A percentile compares a stretch with the other conserved stretches of the same genome.
phyloP scores from a whole-genome alignment of 2,888 invertebrate species.

The Microdon myrmicae region DNA sequence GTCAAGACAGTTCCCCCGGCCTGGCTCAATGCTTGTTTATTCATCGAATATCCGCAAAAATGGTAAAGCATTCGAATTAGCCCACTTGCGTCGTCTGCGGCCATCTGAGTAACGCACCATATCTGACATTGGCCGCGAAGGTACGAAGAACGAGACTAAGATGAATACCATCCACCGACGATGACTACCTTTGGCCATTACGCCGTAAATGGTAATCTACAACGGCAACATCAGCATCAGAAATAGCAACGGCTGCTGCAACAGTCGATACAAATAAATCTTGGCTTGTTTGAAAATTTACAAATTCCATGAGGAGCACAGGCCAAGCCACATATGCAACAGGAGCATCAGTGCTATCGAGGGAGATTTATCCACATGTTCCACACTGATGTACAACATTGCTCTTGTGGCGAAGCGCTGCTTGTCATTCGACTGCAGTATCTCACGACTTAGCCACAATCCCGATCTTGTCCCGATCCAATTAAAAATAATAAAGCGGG shows the following conservation, averaged over 20 bases:
- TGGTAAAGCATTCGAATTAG: conserved; percentile 42
- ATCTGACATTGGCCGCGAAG: conserved; percentile 43
- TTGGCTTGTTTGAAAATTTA: conserved; percentile 36
- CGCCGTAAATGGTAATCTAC: conserved; percentile 46
- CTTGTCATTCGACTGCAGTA: conserved; percentile 33
- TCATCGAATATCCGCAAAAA: conserved; percentile 11
- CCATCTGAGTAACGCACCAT: conserved; percentile 49
- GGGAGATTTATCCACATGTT: conserved; percentile 38
- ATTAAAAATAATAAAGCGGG: conserved; percentile 50
- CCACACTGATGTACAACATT: conserved; percentile 21
- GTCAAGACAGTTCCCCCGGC: too few relatives aligned
- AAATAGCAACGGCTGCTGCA: conserved; percentile 15
- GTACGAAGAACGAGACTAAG: conserved; percentile 19
- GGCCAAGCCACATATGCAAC: too few relatives aligned
- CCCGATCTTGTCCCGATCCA: conserved; percentile 43
- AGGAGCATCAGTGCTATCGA: conserved; percentile 18
- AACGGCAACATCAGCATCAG: conserved; percentile 17
- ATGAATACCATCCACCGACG: conserved; percentile 41
- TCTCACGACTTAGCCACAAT: conserved; percentile 29
- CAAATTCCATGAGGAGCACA: conserved; percentile 35
- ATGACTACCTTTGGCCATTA: conserved; percentile 41
- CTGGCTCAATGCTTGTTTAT: too few relatives aligned
- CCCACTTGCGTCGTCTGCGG: conserved; percentile 42
- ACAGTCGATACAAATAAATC: conserved; percentile 42
- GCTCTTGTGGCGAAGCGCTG: conserved; percentile 19